These are phyloP conservation scores for Odontocolon sp. DNA, from an alignment of 2,888 invertebrate species.

Conservation along the genomic window DNA sequence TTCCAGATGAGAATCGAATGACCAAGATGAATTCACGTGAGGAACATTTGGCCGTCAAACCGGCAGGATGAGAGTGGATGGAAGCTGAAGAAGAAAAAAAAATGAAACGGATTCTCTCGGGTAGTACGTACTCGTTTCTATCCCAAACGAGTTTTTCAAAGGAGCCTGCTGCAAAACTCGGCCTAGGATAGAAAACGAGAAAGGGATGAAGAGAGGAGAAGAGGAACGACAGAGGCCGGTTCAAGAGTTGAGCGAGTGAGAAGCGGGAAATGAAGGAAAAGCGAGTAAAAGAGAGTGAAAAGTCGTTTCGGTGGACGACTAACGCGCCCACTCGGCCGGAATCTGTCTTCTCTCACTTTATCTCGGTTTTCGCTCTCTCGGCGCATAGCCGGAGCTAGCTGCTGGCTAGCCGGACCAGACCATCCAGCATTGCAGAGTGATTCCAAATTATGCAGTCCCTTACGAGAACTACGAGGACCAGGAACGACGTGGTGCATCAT, in stretches of 20 bases:
- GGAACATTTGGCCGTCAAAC: no score
- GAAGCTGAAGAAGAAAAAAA: constrained; percentile 3
- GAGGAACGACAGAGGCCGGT: constrained; percentile 23
- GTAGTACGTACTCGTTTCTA: constrained; percentile 34
- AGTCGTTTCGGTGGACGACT: constrained; percentile 41
- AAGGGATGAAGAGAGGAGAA: constrained; percentile 32
- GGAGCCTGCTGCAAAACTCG: constrained; percentile 37
- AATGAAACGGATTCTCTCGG: constrained; percentile 9
- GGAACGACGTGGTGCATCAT: constrained; percentile 44
- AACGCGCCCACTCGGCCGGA: constrained; percentile 51
- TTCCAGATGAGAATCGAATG: no score
- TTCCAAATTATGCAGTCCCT: constrained; percentile 59
- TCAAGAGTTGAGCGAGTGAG: constrained; percentile 29
- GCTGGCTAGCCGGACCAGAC: constrained; percentile 22
- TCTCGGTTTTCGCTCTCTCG: constrained; percentile 8
- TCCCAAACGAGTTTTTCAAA: constrained; percentile 50
- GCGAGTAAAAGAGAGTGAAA: constrained; percentile 14
- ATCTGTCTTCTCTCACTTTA: not conserved
- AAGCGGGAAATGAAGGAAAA: constrained; percentile 13
- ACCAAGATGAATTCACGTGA: no score
- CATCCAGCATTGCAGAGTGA: constrained; percentile 47
- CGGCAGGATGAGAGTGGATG: constrained; percentile 2
- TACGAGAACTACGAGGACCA: constrained; percentile 42
- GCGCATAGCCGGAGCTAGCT: no score
- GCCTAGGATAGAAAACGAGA: constrained; percentile 33